Conservation (phyloP, 2,888 invertebrate species). For the Helobdella robusta region DNA sequence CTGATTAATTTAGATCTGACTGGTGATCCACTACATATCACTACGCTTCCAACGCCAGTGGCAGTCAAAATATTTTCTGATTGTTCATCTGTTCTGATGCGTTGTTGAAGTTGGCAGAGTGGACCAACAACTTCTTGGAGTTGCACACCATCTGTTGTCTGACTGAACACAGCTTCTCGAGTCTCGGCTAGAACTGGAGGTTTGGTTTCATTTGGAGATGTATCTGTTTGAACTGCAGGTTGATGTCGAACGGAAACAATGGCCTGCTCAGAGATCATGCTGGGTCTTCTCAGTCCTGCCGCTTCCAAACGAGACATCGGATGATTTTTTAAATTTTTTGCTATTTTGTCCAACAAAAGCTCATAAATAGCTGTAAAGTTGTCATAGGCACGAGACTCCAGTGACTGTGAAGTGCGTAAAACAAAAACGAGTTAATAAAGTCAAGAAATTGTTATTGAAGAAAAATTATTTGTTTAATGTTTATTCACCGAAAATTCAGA, state of each 20-base stretch:
- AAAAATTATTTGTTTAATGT: too few species aligned
- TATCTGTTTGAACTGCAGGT: neutral
- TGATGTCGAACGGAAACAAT: constrained; percentile 39
- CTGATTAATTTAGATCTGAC: constrained; percentile 7
- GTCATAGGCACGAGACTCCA: constrained; percentile 76
- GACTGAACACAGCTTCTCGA: constrained; percentile 39
- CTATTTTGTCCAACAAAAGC: constrained; percentile 62
- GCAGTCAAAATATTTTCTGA: neutral
- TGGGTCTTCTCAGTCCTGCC: constrained; percentile 42
- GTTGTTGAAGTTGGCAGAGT: constrained; percentile 29
- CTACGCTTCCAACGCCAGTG: constrained; percentile 20
- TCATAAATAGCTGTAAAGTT: constrained; percentile 90
- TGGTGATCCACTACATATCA: constrained; percentile 15
- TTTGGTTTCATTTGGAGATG: constrained; percentile 32
- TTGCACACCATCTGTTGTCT: constrained; percentile 42
- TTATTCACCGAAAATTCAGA: too few species aligned
- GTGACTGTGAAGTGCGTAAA: constrained; percentile 53
- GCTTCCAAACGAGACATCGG: constrained; percentile 41
- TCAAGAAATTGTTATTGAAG: too few species aligned
- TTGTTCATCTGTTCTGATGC: neutral
- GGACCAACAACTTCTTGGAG: constrained; percentile 33
- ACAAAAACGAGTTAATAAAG: too few species aligned
- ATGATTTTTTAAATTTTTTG: constrained; percentile 23
- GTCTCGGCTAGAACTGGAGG: constrained; percentile 36
- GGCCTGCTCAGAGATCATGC: constrained; percentile 71